A percentile compares a stretch with the other conserved stretches of the same genome.
phyloP scores from a whole-genome alignment of 2,797 vertebrate species.

The Odontamblyopus lacepedii region DNA sequence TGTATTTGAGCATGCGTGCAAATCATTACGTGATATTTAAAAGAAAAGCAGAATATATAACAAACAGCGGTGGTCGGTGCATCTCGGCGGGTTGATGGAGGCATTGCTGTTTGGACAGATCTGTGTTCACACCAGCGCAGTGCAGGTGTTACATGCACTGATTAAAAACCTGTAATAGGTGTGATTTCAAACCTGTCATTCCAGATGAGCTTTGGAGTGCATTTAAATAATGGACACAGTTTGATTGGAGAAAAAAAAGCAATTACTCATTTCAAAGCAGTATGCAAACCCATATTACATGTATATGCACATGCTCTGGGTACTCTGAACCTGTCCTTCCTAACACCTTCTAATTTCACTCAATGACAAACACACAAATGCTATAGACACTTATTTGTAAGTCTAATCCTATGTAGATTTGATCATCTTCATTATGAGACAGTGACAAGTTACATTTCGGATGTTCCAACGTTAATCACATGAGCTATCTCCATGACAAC shows the following conservation, averaged over 20 bases:
- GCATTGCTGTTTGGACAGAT: conserved; percentile 12
- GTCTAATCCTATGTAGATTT: background rate
- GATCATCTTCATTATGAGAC: background rate
- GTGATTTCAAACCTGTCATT: conserved; percentile 23
- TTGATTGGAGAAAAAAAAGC: conserved; percentile 12
- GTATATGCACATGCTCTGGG: conserved; percentile 32
- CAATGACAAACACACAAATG: conserved; percentile 16
- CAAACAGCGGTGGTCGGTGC: conserved; percentile 3
- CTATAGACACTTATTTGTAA: conserved; percentile 15
- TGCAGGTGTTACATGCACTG: conserved; percentile 29
- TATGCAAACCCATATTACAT: conserved; percentile 23
- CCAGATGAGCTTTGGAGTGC: conserved; percentile 5
- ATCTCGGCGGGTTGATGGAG: conserved; percentile 21
- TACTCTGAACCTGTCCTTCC: conserved; percentile 28
- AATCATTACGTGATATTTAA: conserved; percentile 33
- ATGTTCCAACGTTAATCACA: background rate
- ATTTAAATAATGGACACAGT: conserved; percentile 10
- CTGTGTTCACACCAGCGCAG: conserved; percentile 20
- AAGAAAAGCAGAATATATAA: conserved; percentile 19
- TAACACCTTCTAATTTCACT: conserved; percentile 18
- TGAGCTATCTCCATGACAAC: conserved; percentile 18
- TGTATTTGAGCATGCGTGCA: conserved; percentile 19
- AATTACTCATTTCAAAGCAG: conserved; percentile 2
- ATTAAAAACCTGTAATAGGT: conserved; percentile 23
- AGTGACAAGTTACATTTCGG: conserved; percentile 1